Base-by-base conservation (phyloP, 2,888 invertebrate genomes). In the Masnerella sp. region DNA sequence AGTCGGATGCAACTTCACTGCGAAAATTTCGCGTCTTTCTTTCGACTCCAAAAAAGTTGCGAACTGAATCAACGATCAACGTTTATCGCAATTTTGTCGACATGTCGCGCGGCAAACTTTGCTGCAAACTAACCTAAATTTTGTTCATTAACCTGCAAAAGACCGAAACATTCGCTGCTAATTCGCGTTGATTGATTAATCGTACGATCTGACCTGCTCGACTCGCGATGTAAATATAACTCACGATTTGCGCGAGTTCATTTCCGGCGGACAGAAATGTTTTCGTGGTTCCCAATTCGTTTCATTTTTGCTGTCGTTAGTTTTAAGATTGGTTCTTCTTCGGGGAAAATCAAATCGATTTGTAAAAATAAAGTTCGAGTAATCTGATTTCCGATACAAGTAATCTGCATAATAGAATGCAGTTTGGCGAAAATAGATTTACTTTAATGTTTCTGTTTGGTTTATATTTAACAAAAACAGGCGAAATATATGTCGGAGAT, bases 1-100 rank as follows among this genome's bases (percentile, higher is more conserved):
- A n/a, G n/a, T n/a, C n/a, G n/a, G n/a, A n/a, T n/a, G n/a, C n/a
- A n/a, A n/a, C n/a, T n/a, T n/a, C n/a, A n/a, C n/a, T n/a, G n/a
- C n/a, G n/a, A n/a, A n/a, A n/a, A n/a, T n/a, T n/a, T n/a, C n/a
- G n/a, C n/a, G n/a, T n/a, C n/a, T n/a, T n/a, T n/a, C n/a, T n/a
- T n/a, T n/a, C n/a, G 54, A 58, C 52, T 58, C 32, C 28, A 54
- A 67, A 72, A 72, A 67, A 72, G 40, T 65, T 65, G 65, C 30
- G 30, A 61, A 72, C 72, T 72, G 43, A 61, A 73, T 73, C 67
- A 71, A 68, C 67, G 73, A 73, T 73, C 73, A 67, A 43, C 62
- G 67, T 58, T 73, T 56, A 73, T 62, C 62, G 38, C 56, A 49
- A 62, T 68, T 67, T 58, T 49, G 20, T 9, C 38, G 49, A 73